Evolutionary conservation across 2,113 vertebrate species (phyloP).

Genomic region (Myotis davidii): DNA sequence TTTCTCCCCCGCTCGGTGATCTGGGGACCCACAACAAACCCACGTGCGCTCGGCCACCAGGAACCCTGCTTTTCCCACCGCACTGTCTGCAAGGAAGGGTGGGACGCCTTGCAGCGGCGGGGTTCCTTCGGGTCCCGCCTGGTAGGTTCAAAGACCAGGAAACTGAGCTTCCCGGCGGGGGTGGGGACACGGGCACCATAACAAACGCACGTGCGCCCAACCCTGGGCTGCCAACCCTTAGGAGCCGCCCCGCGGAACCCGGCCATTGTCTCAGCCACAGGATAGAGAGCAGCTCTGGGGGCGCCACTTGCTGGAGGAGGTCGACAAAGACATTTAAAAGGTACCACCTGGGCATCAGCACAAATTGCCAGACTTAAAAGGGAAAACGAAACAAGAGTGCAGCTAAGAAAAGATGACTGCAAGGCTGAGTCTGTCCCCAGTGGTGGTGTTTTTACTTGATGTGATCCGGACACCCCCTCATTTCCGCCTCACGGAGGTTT

Average conservation of each 20-base stretch:
- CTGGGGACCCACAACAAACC: conserved; percentile 67
- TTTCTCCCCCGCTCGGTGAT: not conserved
- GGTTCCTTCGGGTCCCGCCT: not conserved
- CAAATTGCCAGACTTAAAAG: not conserved
- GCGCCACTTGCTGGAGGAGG: conserved; percentile 4
- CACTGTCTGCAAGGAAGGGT: not conserved
- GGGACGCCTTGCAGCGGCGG: not conserved
- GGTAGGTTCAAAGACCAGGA: not conserved
- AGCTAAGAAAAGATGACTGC: not conserved
- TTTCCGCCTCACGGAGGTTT: not conserved
- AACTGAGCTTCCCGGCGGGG: not conserved
- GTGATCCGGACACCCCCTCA: not conserved
- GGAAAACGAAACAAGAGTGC: not conserved
- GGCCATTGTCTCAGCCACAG: conserved; percentile 43
- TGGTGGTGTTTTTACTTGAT: not conserved
- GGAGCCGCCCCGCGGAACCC: not conserved
- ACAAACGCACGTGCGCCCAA: conserved; percentile 70
- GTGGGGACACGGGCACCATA: not conserved
- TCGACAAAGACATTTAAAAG: not conserved
- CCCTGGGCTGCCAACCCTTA: not conserved
- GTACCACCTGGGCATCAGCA: not conserved
- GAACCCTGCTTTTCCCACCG: not conserved
- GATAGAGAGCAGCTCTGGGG: not conserved
- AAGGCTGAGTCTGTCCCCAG: not conserved
- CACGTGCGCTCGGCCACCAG: conserved; percentile 53